Evolutionary conservation across 2,797 vertebrate genomes (phyloP), one percentile per base, ranked within the genome.

Genomic region (Enteromius argenteus): DNA sequence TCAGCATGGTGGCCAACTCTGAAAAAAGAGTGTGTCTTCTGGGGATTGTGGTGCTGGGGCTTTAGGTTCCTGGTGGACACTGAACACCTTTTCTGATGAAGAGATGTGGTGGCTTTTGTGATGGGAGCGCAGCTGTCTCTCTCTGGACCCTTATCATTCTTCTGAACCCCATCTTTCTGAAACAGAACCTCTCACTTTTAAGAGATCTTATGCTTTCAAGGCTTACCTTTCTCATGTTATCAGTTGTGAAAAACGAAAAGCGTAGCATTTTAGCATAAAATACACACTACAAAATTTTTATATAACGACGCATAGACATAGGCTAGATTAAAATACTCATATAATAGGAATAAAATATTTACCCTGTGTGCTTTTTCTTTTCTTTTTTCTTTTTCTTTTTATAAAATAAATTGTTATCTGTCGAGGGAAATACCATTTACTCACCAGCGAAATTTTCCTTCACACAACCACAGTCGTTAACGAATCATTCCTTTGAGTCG

Each of bases 51-150:
- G 51, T 15, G 42, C 30, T 66, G 32, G 67, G 21, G 37, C 53
- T 62, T 77, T 62, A 62, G 23, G 56, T 77, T 62, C 56, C 35
- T 77, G 23, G 23, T 60, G 23, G 37, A 77, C 75, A 77, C 11
- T 77, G 75, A 60, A 77, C 75, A 77, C 75, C 75, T 77, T 62
- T 60, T 39, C n/a, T 60, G 75, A 77, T 62, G 56, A 39, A 51
- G 51, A 77, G 75, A 76, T 56, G 73, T 76, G 35, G 56, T 17
- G 37, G 37, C 56, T 77, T 75, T 75, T 75, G 73, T 58, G 73
- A 75, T 58, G 32, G 32, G 21, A 75, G 73, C 14, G 13, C 73
- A 39, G 32, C 73, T 75, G 51, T 58, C 51, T 75, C 49, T 75
- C 32, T 75, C 73, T 56, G 51, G 73, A 23, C 73, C 53, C 75